Evolutionary conservation across 1,140 invertebrate species (phyloP).

Genomic region (Drosophila tristis): DNA sequence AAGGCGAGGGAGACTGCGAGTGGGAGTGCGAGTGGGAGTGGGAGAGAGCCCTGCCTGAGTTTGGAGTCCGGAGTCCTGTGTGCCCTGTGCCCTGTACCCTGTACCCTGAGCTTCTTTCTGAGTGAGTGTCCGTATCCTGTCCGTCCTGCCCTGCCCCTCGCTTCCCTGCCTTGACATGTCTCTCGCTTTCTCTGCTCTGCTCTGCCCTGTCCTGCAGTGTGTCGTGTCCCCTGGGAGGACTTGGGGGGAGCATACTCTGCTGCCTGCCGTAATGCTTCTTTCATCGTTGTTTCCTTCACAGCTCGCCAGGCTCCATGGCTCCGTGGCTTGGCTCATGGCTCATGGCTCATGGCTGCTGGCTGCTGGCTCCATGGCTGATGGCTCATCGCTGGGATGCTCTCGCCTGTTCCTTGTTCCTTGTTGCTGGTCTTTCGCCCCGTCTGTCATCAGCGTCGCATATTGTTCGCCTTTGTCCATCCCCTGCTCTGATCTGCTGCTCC

Average conservation of each 20-base stretch:
- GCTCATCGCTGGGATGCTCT: conserved; percentile 2
- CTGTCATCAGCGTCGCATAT: conserved; percentile 56
- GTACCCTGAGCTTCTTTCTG: conserved; percentile 19
- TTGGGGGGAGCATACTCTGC: conserved; percentile 50
- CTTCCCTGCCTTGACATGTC: conserved; percentile 2
- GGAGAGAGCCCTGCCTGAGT: background rate
- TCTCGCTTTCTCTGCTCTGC: background rate
- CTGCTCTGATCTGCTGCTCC: background rate
- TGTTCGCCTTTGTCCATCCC: conserved; percentile 48
- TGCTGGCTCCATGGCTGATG: background rate
- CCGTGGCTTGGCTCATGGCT: background rate
- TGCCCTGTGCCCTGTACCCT: no score
- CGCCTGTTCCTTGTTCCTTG: conserved; percentile 38
- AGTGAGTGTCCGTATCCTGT: conserved; percentile 44
- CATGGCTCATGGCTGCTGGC: no score
- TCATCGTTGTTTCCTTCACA: conserved; percentile 50
- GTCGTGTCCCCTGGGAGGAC: conserved; percentile 53
- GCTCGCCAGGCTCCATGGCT: conserved; percentile 1
- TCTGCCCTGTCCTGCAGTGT: background rate
- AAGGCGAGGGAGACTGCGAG: conserved; percentile 4
- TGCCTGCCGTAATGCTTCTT: conserved; percentile 66
- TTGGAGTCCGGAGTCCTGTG: background rate
- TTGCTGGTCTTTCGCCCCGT: conserved; percentile 46
- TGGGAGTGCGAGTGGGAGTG: background rate
- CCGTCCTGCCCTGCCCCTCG: conserved; percentile 3